phyloP scores from a whole-genome alignment of 2,888 invertebrate species.

The Meloe dianella region DNA sequence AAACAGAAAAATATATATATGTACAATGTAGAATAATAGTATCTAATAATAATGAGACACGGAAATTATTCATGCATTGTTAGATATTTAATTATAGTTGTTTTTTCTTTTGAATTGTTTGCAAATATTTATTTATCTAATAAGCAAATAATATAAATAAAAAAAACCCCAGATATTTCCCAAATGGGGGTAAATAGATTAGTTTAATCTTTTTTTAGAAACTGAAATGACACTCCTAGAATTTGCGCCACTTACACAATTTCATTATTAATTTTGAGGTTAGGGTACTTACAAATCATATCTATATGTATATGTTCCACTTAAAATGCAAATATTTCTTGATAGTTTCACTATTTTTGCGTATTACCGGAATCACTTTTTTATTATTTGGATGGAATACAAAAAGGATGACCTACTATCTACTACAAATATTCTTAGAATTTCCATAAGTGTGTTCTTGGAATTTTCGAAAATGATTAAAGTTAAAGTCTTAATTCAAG shows the following conservation, averaged over 20 bases:
- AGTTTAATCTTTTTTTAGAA: neutral
- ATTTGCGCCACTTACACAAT: constrained; percentile 12
- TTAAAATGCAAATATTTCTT: neutral
- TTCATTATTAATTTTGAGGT: constrained; percentile 11
- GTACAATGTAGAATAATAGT: neutral
- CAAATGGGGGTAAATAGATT: neutral
- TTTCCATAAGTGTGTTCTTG: too few species aligned
- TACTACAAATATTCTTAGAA: too few species aligned
- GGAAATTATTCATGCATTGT: neutral
- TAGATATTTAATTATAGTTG: neutral
- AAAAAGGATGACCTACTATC: too few species aligned
- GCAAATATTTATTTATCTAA: neutral
- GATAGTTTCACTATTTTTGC: neutral
- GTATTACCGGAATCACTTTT: neutral
- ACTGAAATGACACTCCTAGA: neutral
- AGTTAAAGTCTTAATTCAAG: too few species aligned
- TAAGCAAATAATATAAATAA: neutral
- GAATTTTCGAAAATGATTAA: too few species aligned
- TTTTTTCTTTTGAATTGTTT: neutral
- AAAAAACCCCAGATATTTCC: neutral
- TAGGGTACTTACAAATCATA: neutral
- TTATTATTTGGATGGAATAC: too few species aligned
- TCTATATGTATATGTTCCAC: neutral
- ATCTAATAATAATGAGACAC: constrained; percentile 5
- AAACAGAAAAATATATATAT: neutral